phyloP scores from a whole-genome alignment of 2,113 vertebrate genomes.

The Sylvilagus bachmani region DNA sequence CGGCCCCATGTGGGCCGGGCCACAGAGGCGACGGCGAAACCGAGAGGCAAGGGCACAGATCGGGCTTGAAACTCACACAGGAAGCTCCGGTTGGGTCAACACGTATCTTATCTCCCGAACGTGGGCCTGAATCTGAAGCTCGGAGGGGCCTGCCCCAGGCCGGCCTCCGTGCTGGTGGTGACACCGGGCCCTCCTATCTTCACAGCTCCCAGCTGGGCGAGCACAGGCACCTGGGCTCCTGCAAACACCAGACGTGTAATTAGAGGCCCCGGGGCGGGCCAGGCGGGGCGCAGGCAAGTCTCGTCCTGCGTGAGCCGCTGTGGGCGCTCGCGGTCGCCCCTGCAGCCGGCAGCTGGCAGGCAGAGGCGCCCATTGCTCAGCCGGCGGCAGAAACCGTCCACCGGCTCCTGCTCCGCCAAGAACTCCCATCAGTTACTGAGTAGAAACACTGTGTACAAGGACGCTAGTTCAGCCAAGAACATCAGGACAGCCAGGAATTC shows the following conservation, averaged over 20 bases:
- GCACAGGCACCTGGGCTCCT: slow-evolving; percentile 75
- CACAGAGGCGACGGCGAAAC: neutral
- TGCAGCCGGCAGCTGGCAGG: slow-evolving; percentile 60
- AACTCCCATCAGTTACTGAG: neutral
- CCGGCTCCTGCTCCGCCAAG: neutral
- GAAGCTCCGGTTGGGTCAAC: neutral
- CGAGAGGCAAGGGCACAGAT: neutral
- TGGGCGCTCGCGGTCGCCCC: slow-evolving; percentile 68
- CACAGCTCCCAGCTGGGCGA: slow-evolving; percentile 64
- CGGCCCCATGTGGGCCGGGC: neutral
- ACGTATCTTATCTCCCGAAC: slow-evolving; percentile 48
- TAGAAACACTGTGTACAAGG: slow-evolving; percentile 49
- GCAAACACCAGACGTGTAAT: slow-evolving; percentile 78
- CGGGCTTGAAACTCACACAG: neutral
- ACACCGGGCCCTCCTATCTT: neutral
- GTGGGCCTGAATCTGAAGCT: neutral
- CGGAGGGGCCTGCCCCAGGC: neutral
- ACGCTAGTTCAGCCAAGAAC: slow-evolving; percentile 31
- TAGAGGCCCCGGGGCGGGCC: slow-evolving; percentile 76
- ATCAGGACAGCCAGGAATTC: neutral
- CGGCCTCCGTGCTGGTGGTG: neutral
- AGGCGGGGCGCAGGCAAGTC: slow-evolving; percentile 81
- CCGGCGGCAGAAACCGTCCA: neutral
- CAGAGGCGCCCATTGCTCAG: slow-evolving; percentile 42
- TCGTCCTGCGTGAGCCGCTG: slow-evolving; percentile 65